These are phyloP conservation scores for Schizopygopsis pylzovi DNA, from an alignment of 2,797 vertebrate species.

Conservation along the genomic window DNA sequence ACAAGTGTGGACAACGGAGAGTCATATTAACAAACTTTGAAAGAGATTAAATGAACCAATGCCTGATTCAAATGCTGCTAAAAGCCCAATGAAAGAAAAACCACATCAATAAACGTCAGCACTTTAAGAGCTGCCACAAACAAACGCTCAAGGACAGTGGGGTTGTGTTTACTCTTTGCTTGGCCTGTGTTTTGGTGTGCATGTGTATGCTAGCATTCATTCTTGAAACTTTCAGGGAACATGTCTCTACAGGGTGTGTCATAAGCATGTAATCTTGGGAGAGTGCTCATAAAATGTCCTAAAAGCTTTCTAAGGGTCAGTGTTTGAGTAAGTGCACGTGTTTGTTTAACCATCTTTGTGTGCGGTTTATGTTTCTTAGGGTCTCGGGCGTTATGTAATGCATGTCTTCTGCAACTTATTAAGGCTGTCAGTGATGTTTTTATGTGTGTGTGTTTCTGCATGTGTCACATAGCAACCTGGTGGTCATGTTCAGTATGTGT, in stretches of 20 bases:
- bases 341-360: slow-evolving; percentile 65
- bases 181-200: slow-evolving; percentile 27
- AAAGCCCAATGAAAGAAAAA: slow-evolving; percentile 81
- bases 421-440: slow-evolving; percentile 35
- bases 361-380: slow-evolving; percentile 52
- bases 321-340: slow-evolving; percentile 55
- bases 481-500: slow-evolving; percentile 6
- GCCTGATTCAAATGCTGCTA: slow-evolving; percentile 75
- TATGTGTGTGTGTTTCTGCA: slow-evolving; percentile 49
- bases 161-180: slow-evolving; percentile 63
- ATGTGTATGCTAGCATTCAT: not conserved
- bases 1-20: slow-evolving; percentile 51
- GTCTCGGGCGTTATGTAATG: slow-evolving; percentile 51
- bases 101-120: slow-evolving; percentile 75
- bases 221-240: slow-evolving; percentile 46
- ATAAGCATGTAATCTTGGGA: slow-evolving; percentile 55
- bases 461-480: slow-evolving; percentile 31
- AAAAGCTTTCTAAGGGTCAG: slow-evolving; percentile 60
- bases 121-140: slow-evolving; percentile 63
- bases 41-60: slow-evolving; percentile 76
- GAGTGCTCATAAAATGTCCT: slow-evolving; percentile 60
- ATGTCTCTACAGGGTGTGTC: slow-evolving; percentile 62
- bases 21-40: slow-evolving; percentile 59
- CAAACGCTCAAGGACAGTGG: slow-evolving; percentile 51
- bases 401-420: slow-evolving; percentile 47